Base-by-base conservation (phyloP, 1,140 invertebrate genomes). In the Procambarus clarkii region DNA sequence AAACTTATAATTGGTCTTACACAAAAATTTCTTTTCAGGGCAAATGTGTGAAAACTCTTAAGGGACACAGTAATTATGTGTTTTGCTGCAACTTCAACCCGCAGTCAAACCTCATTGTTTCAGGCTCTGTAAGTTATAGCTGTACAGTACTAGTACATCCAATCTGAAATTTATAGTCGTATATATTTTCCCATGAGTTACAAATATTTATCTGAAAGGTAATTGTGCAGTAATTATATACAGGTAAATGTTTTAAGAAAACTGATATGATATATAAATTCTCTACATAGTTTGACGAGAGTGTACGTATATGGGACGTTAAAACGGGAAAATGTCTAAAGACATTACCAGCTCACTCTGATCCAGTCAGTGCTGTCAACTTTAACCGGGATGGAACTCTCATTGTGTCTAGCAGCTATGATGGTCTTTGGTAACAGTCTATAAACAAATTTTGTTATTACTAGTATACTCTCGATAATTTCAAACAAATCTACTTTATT, bases 21-120 rank as follows among this genome's bases (percentile, higher is more conserved):
- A 34, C 34, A 34, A 34, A 34, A 34, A 34, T 54, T 54, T 54
- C 50, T 83, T 86, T 92, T 85, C 50, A 93, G 95, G 98, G 98
- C 11, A 99, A 99, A 96, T 99, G 98, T 95, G 95, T 99, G 93
- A 99, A 99, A 95, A 99, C 99, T 0, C 95, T 99, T 44, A 99
- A 99, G 95, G 99, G 99, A 48, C 99, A 99, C 94, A 99, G 98
- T 95, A 99, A 99, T 95, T 99, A 99, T 95, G 99, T 99, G 0
- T 99, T 99, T 95, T 99, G 99, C 94, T 99, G 99, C 94, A 99
- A 99, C 95, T 99, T 99, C 94, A 99, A 99, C 95, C 99, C 99
- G 93, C 99, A 99, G 95, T 99, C 98, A 60, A 99, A 99, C 95
- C 96, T 99, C 60, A 99, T 99, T 94, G 99, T 99, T 46, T 99